Percentiles rank a stretch among this genome's conserved stretches.
phyloP scores from a whole-genome alignment of 2,888 invertebrate species.

The Hylaea fasciaria region DNA sequence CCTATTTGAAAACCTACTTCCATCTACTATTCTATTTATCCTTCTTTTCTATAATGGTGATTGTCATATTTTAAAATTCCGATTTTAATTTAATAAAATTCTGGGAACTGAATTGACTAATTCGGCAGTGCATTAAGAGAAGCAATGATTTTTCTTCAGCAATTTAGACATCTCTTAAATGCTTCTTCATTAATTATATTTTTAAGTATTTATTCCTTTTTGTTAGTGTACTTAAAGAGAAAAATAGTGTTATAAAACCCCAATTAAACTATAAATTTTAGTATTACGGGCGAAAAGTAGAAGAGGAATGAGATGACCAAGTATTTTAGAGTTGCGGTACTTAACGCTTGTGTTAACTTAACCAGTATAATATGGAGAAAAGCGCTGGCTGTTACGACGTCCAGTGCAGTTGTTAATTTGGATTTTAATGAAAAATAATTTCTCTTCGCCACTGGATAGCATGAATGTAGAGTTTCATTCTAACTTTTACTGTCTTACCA shows the following conservation, averaged over 20 bases:
- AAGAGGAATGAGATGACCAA: background rate
- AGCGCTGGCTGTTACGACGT: constrained; percentile 22
- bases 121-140: background rate
- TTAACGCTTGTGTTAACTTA: constrained; percentile 6
- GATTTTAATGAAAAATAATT: constrained; percentile 43
- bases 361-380: constrained; percentile 29
- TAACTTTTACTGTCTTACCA: no score
- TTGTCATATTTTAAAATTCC: no score
- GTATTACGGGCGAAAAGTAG: background rate
- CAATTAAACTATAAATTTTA: background rate
- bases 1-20: no score
- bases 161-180: constrained; percentile 10
- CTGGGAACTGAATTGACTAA: constrained; percentile 1
- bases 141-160: constrained; percentile 13
- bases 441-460: constrained; percentile 28
- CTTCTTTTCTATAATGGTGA: no score
- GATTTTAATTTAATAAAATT: background rate
- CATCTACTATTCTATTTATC: no score
- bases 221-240: no score
- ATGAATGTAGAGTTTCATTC: constrained; percentile 2
- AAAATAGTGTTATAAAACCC: no score
- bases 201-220: background rate
- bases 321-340: background rate
- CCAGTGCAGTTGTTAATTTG: constrained; percentile 35
- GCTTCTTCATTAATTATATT: background rate